Conservation (phyloP, 2,113 vertebrate genomes). For the Gymnocephalus cernua region DNA sequence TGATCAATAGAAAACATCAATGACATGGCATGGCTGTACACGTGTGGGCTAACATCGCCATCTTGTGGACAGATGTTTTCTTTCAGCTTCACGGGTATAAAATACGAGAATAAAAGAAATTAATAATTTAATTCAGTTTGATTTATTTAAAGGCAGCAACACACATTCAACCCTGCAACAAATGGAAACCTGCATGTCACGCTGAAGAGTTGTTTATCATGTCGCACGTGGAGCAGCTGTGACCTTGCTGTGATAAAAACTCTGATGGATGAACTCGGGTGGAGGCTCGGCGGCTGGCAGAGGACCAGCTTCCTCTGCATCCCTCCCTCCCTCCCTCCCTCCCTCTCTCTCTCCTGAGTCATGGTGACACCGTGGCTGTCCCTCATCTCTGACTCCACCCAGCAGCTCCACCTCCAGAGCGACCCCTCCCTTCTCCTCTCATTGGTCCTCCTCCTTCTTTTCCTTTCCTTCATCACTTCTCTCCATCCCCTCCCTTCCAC, state of each 20-base stretch:
- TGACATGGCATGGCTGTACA: no score
- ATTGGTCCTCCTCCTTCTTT: conserved; percentile 2
- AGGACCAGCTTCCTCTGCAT: conserved; percentile 15
- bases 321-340: neutral
- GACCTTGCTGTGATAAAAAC: conserved; percentile 22
- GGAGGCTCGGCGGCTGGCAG: neutral
- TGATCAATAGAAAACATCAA: no score
- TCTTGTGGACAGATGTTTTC: neutral
- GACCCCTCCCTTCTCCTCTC: conserved; percentile 26
- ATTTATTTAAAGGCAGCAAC: no score
- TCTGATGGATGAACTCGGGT: neutral
- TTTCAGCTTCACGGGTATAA: no score
- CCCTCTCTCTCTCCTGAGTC: no score
- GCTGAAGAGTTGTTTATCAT: no score
- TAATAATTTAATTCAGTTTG: no score
- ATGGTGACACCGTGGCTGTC: no score
- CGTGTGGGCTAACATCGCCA: neutral
- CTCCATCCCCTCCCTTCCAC: conserved; percentile 11
- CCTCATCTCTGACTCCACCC: conserved; percentile 33
- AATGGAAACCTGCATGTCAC: no score
- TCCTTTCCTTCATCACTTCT: neutral
- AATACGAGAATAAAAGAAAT: no score
- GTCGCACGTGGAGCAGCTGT: neutral
- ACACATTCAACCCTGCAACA: no score
- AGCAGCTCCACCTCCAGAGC: neutral